A percentile compares a stretch with the other conserved stretches of the same genome.
Evolutionary conservation across 2,888 invertebrate species (phyloP).

Genomic region (Gastracanthus pulcherrimus): DNA sequence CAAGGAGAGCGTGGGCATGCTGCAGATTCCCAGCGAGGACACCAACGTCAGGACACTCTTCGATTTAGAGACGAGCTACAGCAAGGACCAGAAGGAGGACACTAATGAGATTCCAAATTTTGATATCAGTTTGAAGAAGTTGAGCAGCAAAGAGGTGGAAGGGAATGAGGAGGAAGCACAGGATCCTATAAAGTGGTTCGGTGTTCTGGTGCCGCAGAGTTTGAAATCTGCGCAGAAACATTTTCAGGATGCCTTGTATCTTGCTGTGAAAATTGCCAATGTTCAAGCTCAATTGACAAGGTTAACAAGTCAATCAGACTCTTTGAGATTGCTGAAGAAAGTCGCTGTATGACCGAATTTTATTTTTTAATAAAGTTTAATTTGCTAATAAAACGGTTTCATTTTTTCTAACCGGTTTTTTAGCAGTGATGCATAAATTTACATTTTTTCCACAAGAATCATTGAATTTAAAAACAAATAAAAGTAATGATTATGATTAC

Average conservation of each 20-base stretch:
- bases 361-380: neutral
- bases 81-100: slow-evolving; percentile 55
- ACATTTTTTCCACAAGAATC: no score
- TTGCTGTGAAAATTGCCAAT: slow-evolving; percentile 84
- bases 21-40: slow-evolving; percentile 85
- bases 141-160: slow-evolving; percentile 67
- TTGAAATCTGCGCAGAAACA: slow-evolving; percentile 86
- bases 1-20: slow-evolving; percentile 84
- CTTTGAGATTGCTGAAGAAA: slow-evolving; percentile 31
- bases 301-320: slow-evolving; percentile 57
- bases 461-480: no score
- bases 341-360: neutral
- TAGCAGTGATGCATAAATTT: no score
- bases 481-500: no score
- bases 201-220: slow-evolving; percentile 89
- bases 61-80: slow-evolving; percentile 70
- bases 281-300: slow-evolving; percentile 82
- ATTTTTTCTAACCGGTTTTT: no score
- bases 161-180: slow-evolving; percentile 74
- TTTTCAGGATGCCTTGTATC: slow-evolving; percentile 85
- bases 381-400: no score
- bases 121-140: slow-evolving; percentile 68
- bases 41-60: slow-evolving; percentile 70
- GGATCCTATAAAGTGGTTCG: slow-evolving; percentile 93
- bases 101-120: slow-evolving; percentile 65